Evolutionary conservation across 2,797 vertebrate genomes (phyloP), one percentile per base, ranked within the genome.

Genomic region (Melanogrammus aeglefinus): DNA sequence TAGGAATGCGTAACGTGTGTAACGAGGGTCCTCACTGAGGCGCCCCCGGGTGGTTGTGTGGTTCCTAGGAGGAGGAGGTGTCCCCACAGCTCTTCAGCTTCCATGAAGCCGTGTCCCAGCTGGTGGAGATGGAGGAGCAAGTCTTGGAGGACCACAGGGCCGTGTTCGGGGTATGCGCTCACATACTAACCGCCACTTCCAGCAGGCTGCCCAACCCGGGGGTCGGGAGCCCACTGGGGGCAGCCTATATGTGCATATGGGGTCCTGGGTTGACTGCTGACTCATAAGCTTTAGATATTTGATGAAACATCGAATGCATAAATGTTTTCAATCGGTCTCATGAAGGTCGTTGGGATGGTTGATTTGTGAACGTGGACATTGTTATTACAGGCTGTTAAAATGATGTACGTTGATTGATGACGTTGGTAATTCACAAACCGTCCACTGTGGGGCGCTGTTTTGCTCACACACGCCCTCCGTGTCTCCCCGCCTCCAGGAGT

Each of bases 111-210:
- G 97, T 99, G 18, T 99, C 97, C 74, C 97, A 98, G 86, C 95
- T 99, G 93, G 97, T 99, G 71, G 97, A 99, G 94, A 99, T 99
- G 97, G 97, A 99, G 88, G 98, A 99, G 82, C 97, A 98, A 90
- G 96, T 99, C 66, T 94, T 99, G 86, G 98, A 99, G 95, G 97
- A 98, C 86, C 97, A 99, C 91, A 93, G 97, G 78, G 93, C 94
- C 4, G 96, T 98, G 39, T 99, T 99, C 89, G 96, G 98, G 97
- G 97, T 99, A 92, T n/a, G n/a, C 84, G 18, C 18, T 6, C 7
- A 8, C 35, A 7, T 2, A 18, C 44, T 9, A 63, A 63, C 57
- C 63, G 13, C 24, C 27, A 6, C 51, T 24, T 18, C 12, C 47
- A 51, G 1, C 57, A 63, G 57, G 47, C 14, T 51, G 14, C 47